A percentile compares a stretch with the other conserved stretches of the same genome.
phyloP scores from a whole-genome alignment of 2,797 vertebrate species.

The Philypnodon macrostomus region DNA sequence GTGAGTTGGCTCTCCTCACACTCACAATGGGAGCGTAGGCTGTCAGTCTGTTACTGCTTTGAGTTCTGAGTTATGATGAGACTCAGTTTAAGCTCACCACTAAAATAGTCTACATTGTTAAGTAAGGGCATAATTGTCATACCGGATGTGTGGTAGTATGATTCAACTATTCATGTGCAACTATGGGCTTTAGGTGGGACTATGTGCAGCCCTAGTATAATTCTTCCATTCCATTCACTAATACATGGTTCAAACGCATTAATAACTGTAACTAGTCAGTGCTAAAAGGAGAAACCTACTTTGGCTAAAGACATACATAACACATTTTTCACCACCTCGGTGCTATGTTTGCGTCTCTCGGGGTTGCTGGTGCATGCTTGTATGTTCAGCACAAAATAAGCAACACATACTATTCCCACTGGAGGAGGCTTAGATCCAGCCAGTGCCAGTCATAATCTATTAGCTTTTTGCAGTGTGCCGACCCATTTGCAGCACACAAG shows the following conservation, averaged over 20 bases:
- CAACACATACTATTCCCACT: background rate
- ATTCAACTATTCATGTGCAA: too few species aligned
- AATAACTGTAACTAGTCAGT: too few species aligned
- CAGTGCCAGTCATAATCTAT: constrained; percentile 10
- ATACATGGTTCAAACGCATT: too few species aligned
- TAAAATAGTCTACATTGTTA: constrained; percentile 35
- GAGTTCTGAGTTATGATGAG: constrained; percentile 1
- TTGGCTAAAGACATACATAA: background rate
- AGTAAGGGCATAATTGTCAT: too few species aligned
- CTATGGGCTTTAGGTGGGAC: too few species aligned
- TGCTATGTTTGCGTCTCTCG: background rate
- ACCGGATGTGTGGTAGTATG: too few species aligned
- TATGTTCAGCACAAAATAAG: constrained; percentile 6
- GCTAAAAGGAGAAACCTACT: background rate
- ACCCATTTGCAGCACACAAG: background rate
- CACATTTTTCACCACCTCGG: background rate
- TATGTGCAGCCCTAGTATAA: too few species aligned
- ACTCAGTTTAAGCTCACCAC: constrained; percentile 24
- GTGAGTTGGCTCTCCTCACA: constrained; percentile 50
- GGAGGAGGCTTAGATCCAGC: constrained; percentile 1
- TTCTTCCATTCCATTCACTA: too few species aligned
- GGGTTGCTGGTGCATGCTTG: background rate
- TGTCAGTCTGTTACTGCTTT: constrained; percentile 22
- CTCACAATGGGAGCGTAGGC: constrained; percentile 49
- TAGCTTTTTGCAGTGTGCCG: constrained; percentile 1